phyloP scores from a whole-genome alignment of 64 coral and sea anemone species.

The Porites lutea region DNA sequence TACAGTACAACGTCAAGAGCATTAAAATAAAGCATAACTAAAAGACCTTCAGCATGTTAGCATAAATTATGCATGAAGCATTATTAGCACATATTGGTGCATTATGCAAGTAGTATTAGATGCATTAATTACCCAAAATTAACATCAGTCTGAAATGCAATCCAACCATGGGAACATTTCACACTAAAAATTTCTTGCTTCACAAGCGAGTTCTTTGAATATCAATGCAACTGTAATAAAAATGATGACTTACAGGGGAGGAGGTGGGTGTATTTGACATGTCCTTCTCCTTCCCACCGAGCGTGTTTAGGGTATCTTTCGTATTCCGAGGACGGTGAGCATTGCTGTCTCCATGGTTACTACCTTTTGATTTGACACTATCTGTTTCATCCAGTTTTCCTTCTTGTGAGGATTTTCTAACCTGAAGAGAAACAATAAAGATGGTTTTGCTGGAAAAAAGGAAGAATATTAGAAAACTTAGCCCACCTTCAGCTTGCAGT shows the following conservation, averaged over 20 bases:
- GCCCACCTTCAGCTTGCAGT: not conserved
- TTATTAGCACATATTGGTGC: no score
- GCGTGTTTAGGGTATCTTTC: constrained; percentile 19
- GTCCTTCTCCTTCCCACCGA: constrained; percentile 30
- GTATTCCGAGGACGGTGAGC: not conserved
- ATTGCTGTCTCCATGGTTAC: not conserved
- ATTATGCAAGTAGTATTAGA: no score
- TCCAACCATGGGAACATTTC: no score
- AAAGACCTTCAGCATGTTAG: no score
- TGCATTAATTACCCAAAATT: no score
- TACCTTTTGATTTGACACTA: constrained; percentile 1
- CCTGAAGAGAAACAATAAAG: not conserved
- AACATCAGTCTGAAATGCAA: no score
- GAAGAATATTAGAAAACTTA: not conserved
- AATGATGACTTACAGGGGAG: constrained; percentile 19
- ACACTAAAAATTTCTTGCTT: no score
- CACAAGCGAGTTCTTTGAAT: no score
- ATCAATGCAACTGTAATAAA: not conserved
- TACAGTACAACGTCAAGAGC: no score
- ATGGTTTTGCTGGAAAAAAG: not conserved
- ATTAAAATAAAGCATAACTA: no score
- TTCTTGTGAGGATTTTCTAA: not conserved
- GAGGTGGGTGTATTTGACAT: not conserved
- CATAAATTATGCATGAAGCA: no score
- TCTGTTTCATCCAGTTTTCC: constrained; percentile 2